Evolutionary conservation across 2,113 vertebrate genomes (phyloP).

Genomic region (Ammodytes dubius): DNA sequence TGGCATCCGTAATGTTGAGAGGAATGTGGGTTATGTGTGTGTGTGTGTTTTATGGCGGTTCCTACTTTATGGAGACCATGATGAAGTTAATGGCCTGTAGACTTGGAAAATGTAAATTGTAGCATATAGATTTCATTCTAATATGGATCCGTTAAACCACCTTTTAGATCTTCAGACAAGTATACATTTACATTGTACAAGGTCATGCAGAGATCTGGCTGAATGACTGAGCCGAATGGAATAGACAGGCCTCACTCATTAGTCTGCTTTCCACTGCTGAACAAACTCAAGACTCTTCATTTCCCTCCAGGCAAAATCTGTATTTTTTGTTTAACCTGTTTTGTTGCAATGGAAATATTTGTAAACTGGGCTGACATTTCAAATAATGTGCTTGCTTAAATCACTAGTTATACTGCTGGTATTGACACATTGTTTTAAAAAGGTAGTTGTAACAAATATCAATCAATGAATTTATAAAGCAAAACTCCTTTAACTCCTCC

Average conservation of each 20-base stretch:
- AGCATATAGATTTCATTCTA: conserved; percentile 49
- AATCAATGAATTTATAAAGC: conserved; percentile 6
- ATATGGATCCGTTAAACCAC: conserved; percentile 42
- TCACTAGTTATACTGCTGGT: not conserved
- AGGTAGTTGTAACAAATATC: not conserved
- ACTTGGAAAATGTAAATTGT: conserved; percentile 47
- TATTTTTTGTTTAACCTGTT: not conserved
- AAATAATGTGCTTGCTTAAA: conserved; percentile 2
- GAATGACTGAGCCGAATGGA: conserved; percentile 19
- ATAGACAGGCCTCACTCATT: conserved; percentile 50
- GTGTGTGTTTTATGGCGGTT: conserved; percentile 33
- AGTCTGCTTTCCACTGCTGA: conserved; percentile 51
- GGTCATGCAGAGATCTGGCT: conserved; percentile 34
- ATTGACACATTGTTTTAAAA: not conserved
- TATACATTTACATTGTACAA: conserved; percentile 45
- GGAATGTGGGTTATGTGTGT: conserved; percentile 53
- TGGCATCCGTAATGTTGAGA: conserved; percentile 3
- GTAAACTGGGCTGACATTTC: conserved; percentile 15
- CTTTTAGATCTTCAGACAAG: conserved; percentile 20
- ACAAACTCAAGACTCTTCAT: conserved; percentile 40
- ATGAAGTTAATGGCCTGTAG: conserved; percentile 33
- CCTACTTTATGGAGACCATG: conserved; percentile 30
- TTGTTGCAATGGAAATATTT: conserved; percentile 30
- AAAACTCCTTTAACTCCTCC: not conserved
- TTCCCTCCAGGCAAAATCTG: conserved; percentile 21